Conservation (phyloP, 2,888 invertebrate genomes). For the Saturnia pavonia region DNA sequence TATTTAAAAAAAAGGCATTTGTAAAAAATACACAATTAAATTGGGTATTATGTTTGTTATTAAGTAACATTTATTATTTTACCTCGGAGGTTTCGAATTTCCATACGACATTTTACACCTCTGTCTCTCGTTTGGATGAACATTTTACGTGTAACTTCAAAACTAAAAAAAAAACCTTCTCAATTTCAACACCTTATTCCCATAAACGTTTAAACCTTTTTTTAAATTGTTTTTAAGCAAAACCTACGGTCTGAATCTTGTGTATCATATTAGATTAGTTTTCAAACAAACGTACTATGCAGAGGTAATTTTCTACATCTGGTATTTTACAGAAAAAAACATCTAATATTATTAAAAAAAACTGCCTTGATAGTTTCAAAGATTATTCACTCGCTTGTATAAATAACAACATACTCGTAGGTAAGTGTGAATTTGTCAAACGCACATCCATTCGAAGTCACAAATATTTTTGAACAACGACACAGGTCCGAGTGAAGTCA, state of each 20-base stretch:
- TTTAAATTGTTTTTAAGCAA: too few species aligned
- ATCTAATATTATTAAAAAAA: background rate
- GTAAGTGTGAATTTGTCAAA: slow-evolving; percentile 37
- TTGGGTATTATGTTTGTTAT: too few species aligned
- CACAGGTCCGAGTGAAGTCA: slow-evolving; percentile 71
- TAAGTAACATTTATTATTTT: too few species aligned
- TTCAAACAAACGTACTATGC: too few species aligned
- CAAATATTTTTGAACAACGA: slow-evolving; percentile 73
- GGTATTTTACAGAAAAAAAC: too few species aligned
- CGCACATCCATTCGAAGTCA: slow-evolving; percentile 47
- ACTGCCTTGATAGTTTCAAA: slow-evolving; percentile 27
- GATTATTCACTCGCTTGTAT: slow-evolving; percentile 30
- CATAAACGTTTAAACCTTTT: too few species aligned
- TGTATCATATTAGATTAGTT: too few species aligned
- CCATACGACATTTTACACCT: background rate
- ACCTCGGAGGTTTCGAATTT: background rate
- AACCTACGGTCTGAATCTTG: too few species aligned
- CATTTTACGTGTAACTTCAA: background rate
- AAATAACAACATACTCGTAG: slow-evolving; percentile 39
- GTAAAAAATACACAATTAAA: too few species aligned
- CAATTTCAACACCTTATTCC: too few species aligned
- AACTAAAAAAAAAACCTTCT: too few species aligned
- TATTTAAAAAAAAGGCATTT: background rate
- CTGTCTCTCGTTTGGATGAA: background rate
- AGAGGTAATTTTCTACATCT: too few species aligned